A percentile compares a stretch with the other conserved stretches of the same genome.
Evolutionary conservation across 2,113 vertebrate genomes (phyloP).

Genomic region (Cavia porcellus): DNA sequence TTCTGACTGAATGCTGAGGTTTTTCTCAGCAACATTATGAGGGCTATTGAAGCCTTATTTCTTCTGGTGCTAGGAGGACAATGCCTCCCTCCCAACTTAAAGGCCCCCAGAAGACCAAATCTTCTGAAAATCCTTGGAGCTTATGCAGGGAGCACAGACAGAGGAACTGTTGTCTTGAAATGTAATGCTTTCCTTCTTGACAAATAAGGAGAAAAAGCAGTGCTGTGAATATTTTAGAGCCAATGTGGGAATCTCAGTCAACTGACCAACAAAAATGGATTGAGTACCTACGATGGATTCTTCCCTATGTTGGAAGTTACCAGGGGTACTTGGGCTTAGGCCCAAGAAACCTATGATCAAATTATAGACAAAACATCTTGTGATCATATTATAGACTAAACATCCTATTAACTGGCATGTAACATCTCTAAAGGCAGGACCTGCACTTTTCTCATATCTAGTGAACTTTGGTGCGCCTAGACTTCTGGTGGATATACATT

Average conservation of each 20-base stretch:
- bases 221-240: not conserved
- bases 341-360: constrained; percentile 54
- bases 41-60: not conserved
- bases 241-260: not conserved
- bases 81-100: not conserved
- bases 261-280: not conserved
- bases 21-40: constrained; percentile 21
- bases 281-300: not conserved
- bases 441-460: constrained; percentile 51
- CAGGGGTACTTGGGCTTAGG: constrained; percentile 30
- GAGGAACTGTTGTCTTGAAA: constrained; percentile 56
- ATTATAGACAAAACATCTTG: constrained; percentile 32
- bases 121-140: not conserved
- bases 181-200: constrained; percentile 37
- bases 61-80: constrained; percentile 10
- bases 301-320: constrained; percentile 3
- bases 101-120: not conserved
- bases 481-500: not conserved
- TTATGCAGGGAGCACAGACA: not conserved
- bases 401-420: not conserved
- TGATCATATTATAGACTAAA: constrained; percentile 54
- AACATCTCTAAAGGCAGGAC: constrained; percentile 39
- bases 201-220: constrained; percentile 7
- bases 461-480: constrained; percentile 3
- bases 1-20: not conserved